phyloP scores from a whole-genome alignment of 2,888 invertebrate species.

The Dynastes hyllus region DNA sequence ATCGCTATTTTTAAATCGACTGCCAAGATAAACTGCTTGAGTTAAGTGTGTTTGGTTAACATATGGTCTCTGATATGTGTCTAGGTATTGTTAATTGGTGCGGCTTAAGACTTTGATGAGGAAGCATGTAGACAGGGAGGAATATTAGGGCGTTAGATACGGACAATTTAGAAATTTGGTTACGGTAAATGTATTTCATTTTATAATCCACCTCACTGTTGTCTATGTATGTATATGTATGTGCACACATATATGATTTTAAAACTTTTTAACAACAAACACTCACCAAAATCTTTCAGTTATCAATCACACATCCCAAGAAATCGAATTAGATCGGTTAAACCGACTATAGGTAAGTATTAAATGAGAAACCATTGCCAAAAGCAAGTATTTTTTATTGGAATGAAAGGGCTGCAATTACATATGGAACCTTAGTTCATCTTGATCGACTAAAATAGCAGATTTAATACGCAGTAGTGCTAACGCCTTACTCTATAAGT shows the following conservation, averaged over 20 bases:
- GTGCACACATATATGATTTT: neutral
- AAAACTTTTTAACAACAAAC: no score
- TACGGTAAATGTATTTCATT: conserved; percentile 7
- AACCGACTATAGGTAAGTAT: no score
- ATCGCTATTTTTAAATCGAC: conserved; percentile 42
- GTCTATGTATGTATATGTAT: neutral
- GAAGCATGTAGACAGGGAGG: conserved; percentile 26
- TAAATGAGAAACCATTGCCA: no score
- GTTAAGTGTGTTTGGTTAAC: conserved; percentile 41
- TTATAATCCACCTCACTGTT: neutral
- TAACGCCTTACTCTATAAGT: no score
- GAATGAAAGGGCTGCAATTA: no score
- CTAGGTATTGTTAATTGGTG: conserved; percentile 48
- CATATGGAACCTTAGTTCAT: no score
- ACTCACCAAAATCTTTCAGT: no score
- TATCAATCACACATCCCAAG: no score
- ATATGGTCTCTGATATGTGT: conserved; percentile 40
- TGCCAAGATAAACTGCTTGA: conserved; percentile 37
- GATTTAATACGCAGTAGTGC: no score
- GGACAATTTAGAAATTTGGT: conserved; percentile 37
- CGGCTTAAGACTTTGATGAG: conserved; percentile 43
- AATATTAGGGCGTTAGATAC: conserved; percentile 36
- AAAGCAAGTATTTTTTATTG: no score
- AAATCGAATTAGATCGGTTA: no score
- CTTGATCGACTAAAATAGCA: no score